Evolutionary conservation across 2,113 vertebrate species (phyloP).

Genomic region (Ardeotis arabs): DNA sequence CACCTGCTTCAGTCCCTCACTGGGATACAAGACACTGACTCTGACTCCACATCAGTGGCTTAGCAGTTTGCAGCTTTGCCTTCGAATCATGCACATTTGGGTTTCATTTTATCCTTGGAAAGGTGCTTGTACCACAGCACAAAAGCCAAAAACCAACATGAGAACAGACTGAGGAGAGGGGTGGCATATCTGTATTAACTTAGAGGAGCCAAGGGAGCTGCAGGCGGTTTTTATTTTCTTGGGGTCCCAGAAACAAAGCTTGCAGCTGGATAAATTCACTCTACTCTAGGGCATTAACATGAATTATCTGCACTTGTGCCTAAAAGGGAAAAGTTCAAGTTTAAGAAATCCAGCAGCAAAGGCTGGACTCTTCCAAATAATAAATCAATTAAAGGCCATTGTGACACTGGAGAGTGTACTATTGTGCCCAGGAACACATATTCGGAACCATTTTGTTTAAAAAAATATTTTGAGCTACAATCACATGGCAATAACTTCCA

Average conservation of each 20-base stretch:
- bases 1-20: neutral
- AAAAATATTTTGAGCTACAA: neutral
- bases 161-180: neutral
- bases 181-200: neutral
- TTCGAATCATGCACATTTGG: neutral
- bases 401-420: neutral
- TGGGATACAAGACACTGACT: neutral
- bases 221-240: neutral
- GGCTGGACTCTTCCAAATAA: neutral
- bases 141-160: neutral
- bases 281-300: neutral
- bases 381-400: neutral
- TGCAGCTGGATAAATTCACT: neutral
- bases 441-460: neutral
- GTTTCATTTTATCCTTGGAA: slow-evolving; percentile 3
- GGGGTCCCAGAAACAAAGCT: slow-evolving; percentile 5
- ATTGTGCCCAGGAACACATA: neutral
- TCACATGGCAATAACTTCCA: neutral
- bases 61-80: neutral
- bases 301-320: neutral
- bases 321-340: neutral
- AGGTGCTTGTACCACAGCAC: neutral
- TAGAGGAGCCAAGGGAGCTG: neutral
- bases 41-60: neutral
- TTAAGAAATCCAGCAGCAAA: neutral